Evolutionary conservation across 2,797 vertebrate genomes (phyloP).

Genomic region (Muscicapa comitata): DNA sequence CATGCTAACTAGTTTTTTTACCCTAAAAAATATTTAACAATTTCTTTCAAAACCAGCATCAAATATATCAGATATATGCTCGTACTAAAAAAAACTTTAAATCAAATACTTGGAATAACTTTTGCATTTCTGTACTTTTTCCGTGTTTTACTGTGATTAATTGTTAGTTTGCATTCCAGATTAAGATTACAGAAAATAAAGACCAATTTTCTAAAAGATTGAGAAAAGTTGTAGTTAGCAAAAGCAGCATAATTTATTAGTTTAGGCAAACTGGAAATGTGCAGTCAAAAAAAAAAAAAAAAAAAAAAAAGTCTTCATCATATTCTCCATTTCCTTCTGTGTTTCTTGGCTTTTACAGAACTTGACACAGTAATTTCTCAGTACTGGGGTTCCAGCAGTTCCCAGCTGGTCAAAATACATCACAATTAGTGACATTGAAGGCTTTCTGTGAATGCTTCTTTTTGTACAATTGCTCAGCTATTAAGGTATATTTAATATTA

Average conservation of each 20-base stretch:
- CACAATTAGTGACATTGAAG: background rate
- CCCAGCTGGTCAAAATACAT: rapidly evolving
- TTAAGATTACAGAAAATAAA: background rate
- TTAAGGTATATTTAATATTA: background rate
- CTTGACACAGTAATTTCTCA: background rate
- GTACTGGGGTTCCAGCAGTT: background rate
- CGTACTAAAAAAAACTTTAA: background rate
- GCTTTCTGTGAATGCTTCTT: background rate
- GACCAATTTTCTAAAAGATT: background rate
- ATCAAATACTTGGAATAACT: background rate
- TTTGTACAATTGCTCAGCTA: background rate
- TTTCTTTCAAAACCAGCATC: background rate
- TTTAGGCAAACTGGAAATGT: background rate
- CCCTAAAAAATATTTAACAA: background rate
- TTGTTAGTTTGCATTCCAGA: background rate
- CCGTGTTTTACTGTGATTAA: background rate
- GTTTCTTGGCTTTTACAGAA: background rate
- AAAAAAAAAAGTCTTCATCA: background rate
- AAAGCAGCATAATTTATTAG: background rate
- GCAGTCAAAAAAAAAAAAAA: background rate
- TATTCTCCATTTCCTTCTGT: background rate
- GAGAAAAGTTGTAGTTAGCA: background rate
- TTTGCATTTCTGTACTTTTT: background rate
- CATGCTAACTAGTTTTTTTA: background rate
- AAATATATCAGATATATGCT: background rate